Conservation (phyloP, 2,888 invertebrate genomes). For the Eilema sororculum region DNA sequence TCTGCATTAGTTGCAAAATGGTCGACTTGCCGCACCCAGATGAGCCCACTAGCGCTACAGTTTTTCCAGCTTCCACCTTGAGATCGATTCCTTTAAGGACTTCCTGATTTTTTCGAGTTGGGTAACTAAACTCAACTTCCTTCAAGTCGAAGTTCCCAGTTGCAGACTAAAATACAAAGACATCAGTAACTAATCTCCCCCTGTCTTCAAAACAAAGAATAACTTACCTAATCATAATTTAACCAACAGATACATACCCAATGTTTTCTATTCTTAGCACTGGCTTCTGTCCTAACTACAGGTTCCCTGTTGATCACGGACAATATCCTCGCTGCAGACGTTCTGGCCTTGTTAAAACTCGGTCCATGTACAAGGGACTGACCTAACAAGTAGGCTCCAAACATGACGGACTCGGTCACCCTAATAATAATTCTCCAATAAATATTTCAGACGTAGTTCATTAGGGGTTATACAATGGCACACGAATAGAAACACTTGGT, state of each 20-base stretch:
- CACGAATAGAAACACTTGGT: too few species aligned
- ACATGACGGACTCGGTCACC: slow-evolving; percentile 91
- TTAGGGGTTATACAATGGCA: too few species aligned
- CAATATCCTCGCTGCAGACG: slow-evolving; percentile 71
- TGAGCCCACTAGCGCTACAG: slow-evolving; percentile 91
- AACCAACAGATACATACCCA: slow-evolving; percentile 61
- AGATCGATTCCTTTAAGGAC: slow-evolving; percentile 90
- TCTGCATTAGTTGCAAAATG: slow-evolving; percentile 91
- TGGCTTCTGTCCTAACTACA: slow-evolving; percentile 65
- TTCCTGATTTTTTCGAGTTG: slow-evolving; percentile 90
- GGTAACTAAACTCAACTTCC: slow-evolving; percentile 92
- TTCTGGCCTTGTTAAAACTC: slow-evolving; percentile 90
- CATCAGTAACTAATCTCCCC: background rate
- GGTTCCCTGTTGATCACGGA: slow-evolving; percentile 68
- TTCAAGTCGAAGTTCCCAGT: slow-evolving; percentile 90
- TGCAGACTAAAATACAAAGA: slow-evolving; percentile 76
- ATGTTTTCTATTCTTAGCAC: slow-evolving; percentile 65
- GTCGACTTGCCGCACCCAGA: slow-evolving; percentile 94
- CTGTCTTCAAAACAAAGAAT: background rate
- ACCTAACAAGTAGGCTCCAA: slow-evolving; percentile 92
- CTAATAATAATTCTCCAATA: slow-evolving; percentile 64
- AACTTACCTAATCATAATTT: background rate
- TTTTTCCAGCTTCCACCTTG: slow-evolving; percentile 90
- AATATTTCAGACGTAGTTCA: too few species aligned
- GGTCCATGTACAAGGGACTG: slow-evolving; percentile 92